Base-by-base conservation (phyloP, 2,888 invertebrate genomes). In the Heliconius charithonia region DNA sequence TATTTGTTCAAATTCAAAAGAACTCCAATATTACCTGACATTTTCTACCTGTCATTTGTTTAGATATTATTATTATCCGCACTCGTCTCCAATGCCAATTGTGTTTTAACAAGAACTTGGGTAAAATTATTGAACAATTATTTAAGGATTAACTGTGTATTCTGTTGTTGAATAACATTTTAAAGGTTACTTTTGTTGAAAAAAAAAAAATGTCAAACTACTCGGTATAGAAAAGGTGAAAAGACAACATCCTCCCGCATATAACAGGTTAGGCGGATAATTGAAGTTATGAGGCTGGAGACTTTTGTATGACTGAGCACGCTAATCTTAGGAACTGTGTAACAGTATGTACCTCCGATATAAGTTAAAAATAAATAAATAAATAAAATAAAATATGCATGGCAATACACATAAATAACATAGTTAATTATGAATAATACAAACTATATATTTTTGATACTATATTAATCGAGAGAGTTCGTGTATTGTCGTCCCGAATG, bases 1-100 rank as follows among this genome's bases (percentile, higher is more conserved):
- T 16, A 25, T 63, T 74, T 74, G 72, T 73, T n/a, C 25, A 27
- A 22, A 63, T 63, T 74, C 37, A 25, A 63, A 74, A 63, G 63
- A 74, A 27, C 27, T 62, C 22, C 45, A 74, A 74, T 22, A 62
- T 63, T 74, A 74, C 74, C 74, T 74, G 74, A 27, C 1, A n/a
- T 56, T 73, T 41, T 41, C 41, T 73, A 73, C 73, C 73, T 73
- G 73, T 37, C 37, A 3, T n/a, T 62, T 62, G 62, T 37, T 3
- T 63, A 25, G 12, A 56, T 22, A 32, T 71, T 27, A 13, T 71
- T 59, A 51, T 51, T 51, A 3, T 22, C 1, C 62, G 10, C 62
- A 59, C 29, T 29, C 41, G 29, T 51, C 51, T 51, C 22, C 6
- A 25, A 7, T 37, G 32, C 51, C 56, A 32, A 73, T 56, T 71